phyloP scores from a whole-genome alignment of 35 echinoderm and acorn worm genomes.

The Diadema setosum region DNA sequence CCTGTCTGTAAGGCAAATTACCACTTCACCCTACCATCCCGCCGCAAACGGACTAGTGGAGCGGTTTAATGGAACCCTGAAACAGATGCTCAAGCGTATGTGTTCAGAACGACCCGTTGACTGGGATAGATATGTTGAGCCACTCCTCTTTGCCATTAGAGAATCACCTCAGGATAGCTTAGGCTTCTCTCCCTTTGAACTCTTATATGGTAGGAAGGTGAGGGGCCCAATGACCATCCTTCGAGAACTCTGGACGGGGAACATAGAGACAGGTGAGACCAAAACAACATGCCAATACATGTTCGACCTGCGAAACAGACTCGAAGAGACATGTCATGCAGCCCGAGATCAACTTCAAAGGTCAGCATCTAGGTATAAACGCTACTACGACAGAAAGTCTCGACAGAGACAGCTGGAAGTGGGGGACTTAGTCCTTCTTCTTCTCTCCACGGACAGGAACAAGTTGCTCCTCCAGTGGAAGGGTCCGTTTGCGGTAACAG shows the following conservation, averaged over 20 bases:
- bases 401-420: constrained; percentile 24
- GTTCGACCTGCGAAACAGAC: constrained; percentile 34
- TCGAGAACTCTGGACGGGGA: constrained; percentile 48
- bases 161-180: constrained; percentile 34
- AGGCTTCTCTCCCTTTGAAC: constrained; percentile 61
- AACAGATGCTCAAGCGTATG: constrained; percentile 52
- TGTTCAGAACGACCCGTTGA: neutral
- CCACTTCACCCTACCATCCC: constrained; percentile 52
- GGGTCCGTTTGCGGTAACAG: constrained; percentile 19
- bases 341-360: constrained; percentile 11
- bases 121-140: constrained; percentile 66
- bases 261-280: neutral
- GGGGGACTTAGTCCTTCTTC: constrained; percentile 23
- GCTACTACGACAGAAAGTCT: constrained; percentile 5
- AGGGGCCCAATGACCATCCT: constrained; percentile 53
- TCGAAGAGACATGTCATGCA: constrained; percentile 23
- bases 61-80: constrained; percentile 55
- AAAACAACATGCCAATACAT: constrained; percentile 56
- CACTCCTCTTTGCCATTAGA: constrained; percentile 41
- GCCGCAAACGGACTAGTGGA: constrained; percentile 62
- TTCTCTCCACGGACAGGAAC: constrained; percentile 30
- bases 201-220: constrained; percentile 52
- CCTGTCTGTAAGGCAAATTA: constrained; percentile 33
- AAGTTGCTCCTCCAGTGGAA: constrained; percentile 47
- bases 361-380: neutral